Evolutionary conservation across 1,140 invertebrate genomes (phyloP).

Genomic region (Aphidius ervi): DNA sequence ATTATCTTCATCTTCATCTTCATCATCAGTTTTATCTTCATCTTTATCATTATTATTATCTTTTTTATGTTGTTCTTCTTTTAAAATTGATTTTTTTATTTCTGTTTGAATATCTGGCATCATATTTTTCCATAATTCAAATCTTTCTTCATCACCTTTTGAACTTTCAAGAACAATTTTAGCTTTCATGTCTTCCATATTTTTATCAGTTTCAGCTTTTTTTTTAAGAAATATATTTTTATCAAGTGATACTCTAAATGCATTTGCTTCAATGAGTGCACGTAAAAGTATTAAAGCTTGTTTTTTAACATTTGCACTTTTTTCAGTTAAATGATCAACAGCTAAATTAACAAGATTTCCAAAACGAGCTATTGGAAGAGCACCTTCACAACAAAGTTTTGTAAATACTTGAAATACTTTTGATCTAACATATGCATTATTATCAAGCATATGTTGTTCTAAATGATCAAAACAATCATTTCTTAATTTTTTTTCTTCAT

Average conservation of each 20-base stretch:
- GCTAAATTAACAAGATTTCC: constrained; percentile 61
- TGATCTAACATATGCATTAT: constrained; percentile 77
- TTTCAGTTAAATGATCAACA: constrained; percentile 70
- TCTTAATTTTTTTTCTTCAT: constrained; percentile 61
- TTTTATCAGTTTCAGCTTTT: constrained; percentile 55
- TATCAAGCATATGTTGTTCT: constrained; percentile 78
- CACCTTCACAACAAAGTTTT: constrained; percentile 65
- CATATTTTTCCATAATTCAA: constrained; percentile 46
- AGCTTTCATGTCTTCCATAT: constrained; percentile 58
- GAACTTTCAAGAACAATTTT: constrained; percentile 48
- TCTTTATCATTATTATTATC: neutral
- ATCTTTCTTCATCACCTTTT: constrained; percentile 44
- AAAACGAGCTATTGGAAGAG: constrained; percentile 66
- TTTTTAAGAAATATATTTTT: constrained; percentile 57
- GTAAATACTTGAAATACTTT: constrained; percentile 77
- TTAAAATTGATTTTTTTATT: constrained; percentile 42
- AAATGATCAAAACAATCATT: constrained; percentile 71
- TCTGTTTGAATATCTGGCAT: constrained; percentile 45
- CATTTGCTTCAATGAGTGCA: constrained; percentile 72
- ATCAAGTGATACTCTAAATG: constrained; percentile 65
- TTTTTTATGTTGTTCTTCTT: constrained; percentile 23
- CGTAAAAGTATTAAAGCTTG: constrained; percentile 73
- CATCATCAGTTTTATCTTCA: constrained; percentile 1
- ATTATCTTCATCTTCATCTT: constrained; percentile 30
- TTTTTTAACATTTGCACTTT: constrained; percentile 72